A percentile compares a stretch with the other conserved stretches of the same genome.
Evolutionary conservation across 2,797 vertebrate species (phyloP).

Genomic region (Myoxocephalus aenaeus): DNA sequence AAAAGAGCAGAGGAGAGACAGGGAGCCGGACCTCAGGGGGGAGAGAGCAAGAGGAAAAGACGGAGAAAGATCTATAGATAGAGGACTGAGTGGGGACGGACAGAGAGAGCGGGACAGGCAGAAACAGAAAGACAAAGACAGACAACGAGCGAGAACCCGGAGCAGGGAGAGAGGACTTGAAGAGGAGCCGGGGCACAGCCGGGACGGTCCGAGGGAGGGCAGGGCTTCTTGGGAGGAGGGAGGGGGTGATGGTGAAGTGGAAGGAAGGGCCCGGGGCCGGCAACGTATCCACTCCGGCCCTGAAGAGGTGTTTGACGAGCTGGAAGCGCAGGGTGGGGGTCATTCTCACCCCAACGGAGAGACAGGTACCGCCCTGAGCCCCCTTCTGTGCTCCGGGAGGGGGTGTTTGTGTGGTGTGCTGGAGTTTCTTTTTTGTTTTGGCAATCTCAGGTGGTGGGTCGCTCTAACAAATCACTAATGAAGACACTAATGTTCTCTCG

Average conservation of each 20-base stretch:
- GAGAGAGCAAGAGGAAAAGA: constrained; percentile 33
- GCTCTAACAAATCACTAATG: constrained; percentile 50
- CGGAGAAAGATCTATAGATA: constrained; percentile 60
- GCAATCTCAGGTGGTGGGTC: constrained; percentile 76
- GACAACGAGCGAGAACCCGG: constrained; percentile 47
- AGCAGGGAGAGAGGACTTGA: constrained; percentile 71
- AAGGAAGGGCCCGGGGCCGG: constrained; percentile 48
- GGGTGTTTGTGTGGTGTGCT: constrained; percentile 61
- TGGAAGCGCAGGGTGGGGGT: constrained; percentile 61
- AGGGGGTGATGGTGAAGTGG: constrained; percentile 40
- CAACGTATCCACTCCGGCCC: constrained; percentile 61
- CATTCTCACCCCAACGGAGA: constrained; percentile 65
- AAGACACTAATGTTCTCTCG: constrained; percentile 14
- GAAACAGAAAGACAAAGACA: constrained; percentile 61
- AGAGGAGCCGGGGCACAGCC: constrained; percentile 32
- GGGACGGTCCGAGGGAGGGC: constrained; percentile 24
- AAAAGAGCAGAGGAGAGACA: constrained; percentile 56
- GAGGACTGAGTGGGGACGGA: constrained; percentile 58
- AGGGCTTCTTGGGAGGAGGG: constrained; percentile 67
- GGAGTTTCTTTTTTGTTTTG: constrained; percentile 34
- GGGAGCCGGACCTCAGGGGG: constrained; percentile 50
- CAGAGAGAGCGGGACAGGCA: constrained; percentile 49
- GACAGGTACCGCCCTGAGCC: constrained; percentile 76
- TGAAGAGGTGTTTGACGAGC: constrained; percentile 76
- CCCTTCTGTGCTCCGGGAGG: constrained; percentile 29